Base-by-base conservation (phyloP, 2,797 vertebrate genomes). In the Cirrhinus mrigala region DNA sequence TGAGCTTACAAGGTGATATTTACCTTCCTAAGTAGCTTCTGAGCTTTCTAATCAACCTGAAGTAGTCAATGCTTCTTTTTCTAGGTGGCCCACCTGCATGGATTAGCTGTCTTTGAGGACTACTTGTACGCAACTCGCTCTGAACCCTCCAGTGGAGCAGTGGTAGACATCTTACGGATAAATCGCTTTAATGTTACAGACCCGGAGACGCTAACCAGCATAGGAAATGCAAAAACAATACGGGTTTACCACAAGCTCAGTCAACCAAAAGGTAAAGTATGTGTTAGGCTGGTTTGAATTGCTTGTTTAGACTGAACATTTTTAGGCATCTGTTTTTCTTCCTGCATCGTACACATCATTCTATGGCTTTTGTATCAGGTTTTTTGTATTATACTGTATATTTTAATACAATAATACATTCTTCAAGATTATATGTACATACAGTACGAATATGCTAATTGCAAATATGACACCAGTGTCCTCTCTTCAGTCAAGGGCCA, bases 81-180 rank as follows among this genome's bases (percentile, higher is more conserved):
- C 44, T 91, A 99, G 98, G 95, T 98, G 87, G 97, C 95, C 71
- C 96, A 97, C 92, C 94, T 99, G 82, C 95, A 96, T 93, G 93
- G 97, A 75, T 95, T 99, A 93, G 94, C 96, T 84, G 90, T 98
- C 70, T 99, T 99, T 94, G 98, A 99, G 94, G 96, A 97, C 91
- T 98, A 96, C 93, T 94, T 99, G 71, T 99, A 98, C 89, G 96
- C 96, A 83, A 93, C 95, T 76, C 95, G 94, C 91, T 94, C 96
- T 22, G 97, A 97, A 89, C 95, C 92, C 52, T 93, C 92, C 83
- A 92, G 89, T 88, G 94, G 89, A 89, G 90, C 87, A 78, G 89
- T 91, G 73, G 60, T 95, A 86, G 96, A 95, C 88, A 88, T 99
- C 86, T 90, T 98, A 87, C 94, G 85, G 90, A 97, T 99, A 93